Evolutionary conservation across 1,140 invertebrate species (phyloP).

Genomic region (Meteorus sp.): DNA sequence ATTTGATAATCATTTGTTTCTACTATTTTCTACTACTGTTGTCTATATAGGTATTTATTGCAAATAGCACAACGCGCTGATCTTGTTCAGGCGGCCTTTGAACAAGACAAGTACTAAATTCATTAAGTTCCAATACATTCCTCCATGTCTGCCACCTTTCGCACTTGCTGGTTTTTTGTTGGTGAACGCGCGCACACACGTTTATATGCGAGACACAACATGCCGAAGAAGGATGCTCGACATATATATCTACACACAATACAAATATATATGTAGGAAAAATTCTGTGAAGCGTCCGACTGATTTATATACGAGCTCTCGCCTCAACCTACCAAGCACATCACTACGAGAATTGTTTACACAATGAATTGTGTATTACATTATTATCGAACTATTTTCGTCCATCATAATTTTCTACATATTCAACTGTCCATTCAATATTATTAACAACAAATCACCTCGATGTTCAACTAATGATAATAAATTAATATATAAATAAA

Average conservation of each 20-base stretch:
- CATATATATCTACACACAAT: constrained; percentile 10
- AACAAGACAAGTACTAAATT: constrained; percentile 30
- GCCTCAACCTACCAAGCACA: background rate
- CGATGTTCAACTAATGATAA: too few species aligned
- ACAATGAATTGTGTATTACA: background rate
- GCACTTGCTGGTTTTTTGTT: constrained; percentile 30
- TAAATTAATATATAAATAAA: too few species aligned
- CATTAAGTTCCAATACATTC: constrained; percentile 37
- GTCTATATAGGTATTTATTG: background rate
- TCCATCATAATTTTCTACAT: background rate
- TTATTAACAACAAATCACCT: too few species aligned
- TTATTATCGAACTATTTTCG: background rate
- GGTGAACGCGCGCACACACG: background rate
- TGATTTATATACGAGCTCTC: constrained; percentile 25
- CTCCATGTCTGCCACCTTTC: constrained; percentile 27
- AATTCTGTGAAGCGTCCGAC: constrained; percentile 28
- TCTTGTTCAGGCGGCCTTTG: background rate
- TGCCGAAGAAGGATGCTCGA: constrained; percentile 19
- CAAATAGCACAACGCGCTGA: background rate
- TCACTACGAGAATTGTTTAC: constrained; percentile 1
- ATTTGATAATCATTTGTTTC: too few species aligned
- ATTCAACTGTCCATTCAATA: background rate
- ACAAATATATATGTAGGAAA: background rate
- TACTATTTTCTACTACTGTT: too few species aligned
- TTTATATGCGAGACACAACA: too few species aligned